Percentiles rank a stretch among this genome's conserved stretches.
phyloP scores from a whole-genome alignment of 2,797 vertebrate species.

The Sorex maritimensis region DNA sequence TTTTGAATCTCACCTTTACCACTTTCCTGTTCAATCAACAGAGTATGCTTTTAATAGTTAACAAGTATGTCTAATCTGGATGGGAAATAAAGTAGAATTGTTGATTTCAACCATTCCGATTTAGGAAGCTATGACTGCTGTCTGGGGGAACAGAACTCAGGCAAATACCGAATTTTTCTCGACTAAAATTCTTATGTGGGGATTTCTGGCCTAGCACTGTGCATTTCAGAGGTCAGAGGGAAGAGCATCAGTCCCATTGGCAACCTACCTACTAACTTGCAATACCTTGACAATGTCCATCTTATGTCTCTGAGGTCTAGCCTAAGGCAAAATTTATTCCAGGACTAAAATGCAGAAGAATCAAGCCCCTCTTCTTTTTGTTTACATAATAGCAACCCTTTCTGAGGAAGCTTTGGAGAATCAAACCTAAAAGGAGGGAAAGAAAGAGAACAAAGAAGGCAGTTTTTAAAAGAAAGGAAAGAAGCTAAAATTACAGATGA shows the following conservation, averaged over 20 bases:
- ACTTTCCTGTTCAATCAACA: neutral
- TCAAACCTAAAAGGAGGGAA: neutral
- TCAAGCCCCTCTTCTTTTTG: neutral
- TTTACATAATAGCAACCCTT: neutral
- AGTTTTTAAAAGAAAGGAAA: too few species aligned
- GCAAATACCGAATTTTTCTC: neutral
- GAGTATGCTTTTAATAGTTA: conserved; percentile 1
- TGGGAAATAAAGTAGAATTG: neutral
- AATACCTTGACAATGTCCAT: neutral
- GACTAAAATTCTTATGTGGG: neutral
- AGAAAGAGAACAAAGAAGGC: neutral
- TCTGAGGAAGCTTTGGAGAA: neutral
- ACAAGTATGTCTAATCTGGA: neutral
- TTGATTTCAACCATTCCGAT: neutral
- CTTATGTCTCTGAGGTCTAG: accelerated
- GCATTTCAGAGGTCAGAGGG: neutral
- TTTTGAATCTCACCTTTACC: neutral
- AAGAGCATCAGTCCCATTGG: neutral
- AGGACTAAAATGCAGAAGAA: neutral
- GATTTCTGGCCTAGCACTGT: neutral
- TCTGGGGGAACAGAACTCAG: neutral
- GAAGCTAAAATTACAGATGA: too few species aligned
- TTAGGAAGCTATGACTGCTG: neutral
- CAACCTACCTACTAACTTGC: neutral
- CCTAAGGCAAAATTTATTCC: neutral